A percentile compares a stretch with the other conserved stretches of the same genome.
Evolutionary conservation across 92 coral and sea anemone genomes (phyloP).

Genomic region (Phenganax subtilis): DNA sequence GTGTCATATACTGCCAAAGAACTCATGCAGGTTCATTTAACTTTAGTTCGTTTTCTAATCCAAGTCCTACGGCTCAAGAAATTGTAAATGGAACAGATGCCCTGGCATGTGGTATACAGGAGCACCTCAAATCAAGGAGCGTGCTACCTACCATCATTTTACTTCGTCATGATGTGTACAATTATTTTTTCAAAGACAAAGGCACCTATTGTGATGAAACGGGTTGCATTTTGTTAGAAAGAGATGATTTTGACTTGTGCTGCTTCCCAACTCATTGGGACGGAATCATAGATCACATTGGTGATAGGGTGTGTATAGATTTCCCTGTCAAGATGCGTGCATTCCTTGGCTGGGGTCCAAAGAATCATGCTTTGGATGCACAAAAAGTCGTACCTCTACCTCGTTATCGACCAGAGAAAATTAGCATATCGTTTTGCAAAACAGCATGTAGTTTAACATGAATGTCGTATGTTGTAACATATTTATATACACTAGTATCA

Average conservation of each 20-base stretch:
- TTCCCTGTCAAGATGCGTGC: slow-evolving; percentile 44
- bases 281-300: slow-evolving; percentile 29
- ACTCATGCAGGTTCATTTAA: too few relatives aligned
- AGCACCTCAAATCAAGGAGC: slow-evolving; percentile 38
- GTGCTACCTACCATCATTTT: slow-evolving; percentile 23
- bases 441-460: slow-evolving; percentile 40
- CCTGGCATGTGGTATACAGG: slow-evolving; percentile 18
- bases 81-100: too few relatives aligned
- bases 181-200: slow-evolving; percentile 20
- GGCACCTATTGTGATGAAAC: slow-evolving; percentile 32
- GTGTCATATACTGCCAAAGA: too few relatives aligned
- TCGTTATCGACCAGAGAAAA: slow-evolving; percentile 42
- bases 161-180: slow-evolving; percentile 22
- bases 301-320: slow-evolving; percentile 49
- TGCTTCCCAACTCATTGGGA: slow-evolving; percentile 43
- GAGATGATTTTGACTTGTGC: slow-evolving; percentile 27
- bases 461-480: neutral
- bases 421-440: slow-evolving; percentile 47
- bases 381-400: slow-evolving; percentile 34
- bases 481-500: too few relatives aligned
- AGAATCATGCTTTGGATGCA: slow-evolving; percentile 38
- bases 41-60: too few relatives aligned
- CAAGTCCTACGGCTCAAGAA: too few relatives aligned
- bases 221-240: slow-evolving; percentile 19
- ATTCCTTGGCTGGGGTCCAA: slow-evolving; percentile 48